Percentiles rank a stretch among this genome's conserved stretches.
These are phyloP conservation scores for Crotalus tigris DNA, from an alignment of 2,113 vertebrate genomes.

Conservation along the genomic window DNA sequence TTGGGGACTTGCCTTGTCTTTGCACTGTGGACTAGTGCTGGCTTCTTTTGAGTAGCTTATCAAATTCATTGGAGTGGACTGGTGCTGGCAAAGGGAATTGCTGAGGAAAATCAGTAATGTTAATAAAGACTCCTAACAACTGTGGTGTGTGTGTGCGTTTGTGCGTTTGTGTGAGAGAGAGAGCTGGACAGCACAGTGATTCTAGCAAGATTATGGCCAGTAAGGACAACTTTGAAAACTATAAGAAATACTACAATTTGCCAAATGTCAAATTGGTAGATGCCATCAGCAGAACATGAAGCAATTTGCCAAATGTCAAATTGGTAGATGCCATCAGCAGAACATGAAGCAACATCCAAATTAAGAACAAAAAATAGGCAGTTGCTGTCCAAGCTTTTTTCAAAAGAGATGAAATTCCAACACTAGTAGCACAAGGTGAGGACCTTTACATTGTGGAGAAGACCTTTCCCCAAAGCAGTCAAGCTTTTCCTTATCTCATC, in stretches of 20 bases:
- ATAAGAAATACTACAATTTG: neutral
- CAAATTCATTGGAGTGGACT: neutral
- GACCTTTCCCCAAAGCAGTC: neutral
- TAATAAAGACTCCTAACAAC: neutral
- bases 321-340: neutral
- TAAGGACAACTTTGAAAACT: neutral
- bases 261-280: neutral
- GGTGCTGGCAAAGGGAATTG: neutral
- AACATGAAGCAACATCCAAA: neutral
- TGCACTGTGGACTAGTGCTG: no score
- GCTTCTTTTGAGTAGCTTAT: no score
- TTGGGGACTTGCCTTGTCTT: neutral
- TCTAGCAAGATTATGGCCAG: neutral
- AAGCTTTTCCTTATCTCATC: neutral
- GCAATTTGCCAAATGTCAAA: neutral
- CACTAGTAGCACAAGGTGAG: neutral
- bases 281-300: neutral
- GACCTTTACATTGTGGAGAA: neutral
- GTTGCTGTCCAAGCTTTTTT: neutral
- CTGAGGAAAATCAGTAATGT: neutral
- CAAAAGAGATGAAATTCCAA: neutral
- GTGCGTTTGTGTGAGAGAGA: neutral
- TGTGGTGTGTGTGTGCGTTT: neutral
- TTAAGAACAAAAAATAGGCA: neutral
- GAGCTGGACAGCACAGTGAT: neutral